Evolutionary conservation across 2,797 vertebrate species (phyloP).

Genomic region (Oceanodroma leucorhoa): DNA sequence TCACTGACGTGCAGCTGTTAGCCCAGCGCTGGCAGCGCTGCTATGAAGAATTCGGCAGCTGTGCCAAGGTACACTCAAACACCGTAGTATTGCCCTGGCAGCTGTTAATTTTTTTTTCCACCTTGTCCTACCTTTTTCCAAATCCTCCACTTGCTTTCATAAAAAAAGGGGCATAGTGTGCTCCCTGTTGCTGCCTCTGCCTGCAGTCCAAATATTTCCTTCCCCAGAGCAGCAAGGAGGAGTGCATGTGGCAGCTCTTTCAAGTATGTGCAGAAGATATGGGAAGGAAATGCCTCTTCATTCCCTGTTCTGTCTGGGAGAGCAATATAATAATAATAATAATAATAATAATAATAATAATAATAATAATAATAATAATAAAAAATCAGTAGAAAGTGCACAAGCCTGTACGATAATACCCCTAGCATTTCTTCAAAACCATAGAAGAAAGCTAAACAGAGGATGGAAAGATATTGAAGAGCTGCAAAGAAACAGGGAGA

Average conservation of each 20-base stretch:
- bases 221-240: not conserved
- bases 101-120: not conserved
- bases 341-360: not conserved
- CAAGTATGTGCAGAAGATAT: not conserved
- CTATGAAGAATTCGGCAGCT: not conserved
- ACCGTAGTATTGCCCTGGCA: not conserved
- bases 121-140: not conserved
- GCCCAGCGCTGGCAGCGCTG: accelerated
- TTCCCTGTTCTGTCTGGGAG: not conserved
- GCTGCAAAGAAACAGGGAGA: not conserved
- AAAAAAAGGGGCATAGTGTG: not conserved
- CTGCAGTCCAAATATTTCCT: not conserved
- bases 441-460: not conserved
- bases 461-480: not conserved
- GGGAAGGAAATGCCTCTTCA: not conserved
- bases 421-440: not conserved
- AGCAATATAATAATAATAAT: not conserved
- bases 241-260: not conserved
- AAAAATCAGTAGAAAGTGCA: not conserved
- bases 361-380: too few relatives aligned
- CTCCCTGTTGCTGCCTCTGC: not conserved
- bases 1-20: not conserved
- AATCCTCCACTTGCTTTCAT: not conserved
- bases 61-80: not conserved
- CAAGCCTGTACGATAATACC: not conserved